Evolutionary conservation across 2,113 vertebrate species (phyloP), one percentile per base, ranked within the genome.

Genomic region (Sylvilagus bachmani): DNA sequence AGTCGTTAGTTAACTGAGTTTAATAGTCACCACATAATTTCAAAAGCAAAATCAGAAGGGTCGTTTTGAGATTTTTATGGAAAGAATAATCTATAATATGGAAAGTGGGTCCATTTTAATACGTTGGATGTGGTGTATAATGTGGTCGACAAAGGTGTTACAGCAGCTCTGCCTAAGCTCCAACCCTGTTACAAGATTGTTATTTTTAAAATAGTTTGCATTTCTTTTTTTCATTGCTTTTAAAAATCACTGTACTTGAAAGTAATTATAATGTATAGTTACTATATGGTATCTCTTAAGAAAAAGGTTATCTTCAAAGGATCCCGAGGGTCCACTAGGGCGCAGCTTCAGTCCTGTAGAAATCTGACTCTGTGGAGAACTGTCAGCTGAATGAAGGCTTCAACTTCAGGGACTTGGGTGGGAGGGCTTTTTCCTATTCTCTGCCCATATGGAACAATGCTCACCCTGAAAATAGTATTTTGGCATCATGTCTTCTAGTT

Each of bases 371-470:
- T 51, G 2, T 44, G 6, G 55, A 84, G 12, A 92, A 31, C 10
- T 85, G 49, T 95, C 73, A 31, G 58, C 67, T 64, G 66, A 93
- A 89, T 64, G 8, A 75, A 95, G 44, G 33, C 55, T 93, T 71
- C 27, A 67, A 36, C 93, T 83, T 58, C 67, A 64, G 67, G 77
- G 71, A 27, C 21, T 89, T 88, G 77, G 62, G 27, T 82, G 6
- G 55, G 58, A 87, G 51, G 79, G 31, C 0, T 51, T 78, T 86
- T 85, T 82, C 29, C 1, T 84, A 70, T 44, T 90, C 17, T 67
- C 66, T 38, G 25, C 44, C 36, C 67, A 85, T 80, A 77, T 94
- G 89, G 83, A 89, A 77, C 90, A 96, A 66, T 78, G 64, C 49
- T 95, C 21, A 36, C 44, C 78, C 82, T 55, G 55, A 82, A 81